Base-by-base conservation (phyloP, 1,140 invertebrate species). In the Hycleus phaleratus region DNA sequence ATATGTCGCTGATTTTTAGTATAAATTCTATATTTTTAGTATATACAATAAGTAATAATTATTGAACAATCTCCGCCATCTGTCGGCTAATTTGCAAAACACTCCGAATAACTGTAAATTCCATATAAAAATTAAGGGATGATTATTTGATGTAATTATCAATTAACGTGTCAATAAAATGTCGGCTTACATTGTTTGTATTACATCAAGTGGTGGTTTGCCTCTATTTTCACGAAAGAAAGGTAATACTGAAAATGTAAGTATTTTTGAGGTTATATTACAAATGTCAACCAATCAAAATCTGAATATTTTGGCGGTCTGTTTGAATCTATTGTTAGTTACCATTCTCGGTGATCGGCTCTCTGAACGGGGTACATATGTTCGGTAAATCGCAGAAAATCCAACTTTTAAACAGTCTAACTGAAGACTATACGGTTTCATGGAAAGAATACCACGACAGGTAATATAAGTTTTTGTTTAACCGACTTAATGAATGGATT, bases 321-420 rank as follows among this genome's bases (percentile, higher is more conserved):
- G 7, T 32, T 32, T 3, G 2, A 32, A 32, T 32, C 1, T 7
- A 49, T 81, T 79, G 18, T 24, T 66, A 91, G 87, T 75, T 91
- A 57, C 84, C 86, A 4, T 91, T 90, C 73, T 86, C 87, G 24
- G 81, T 85, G 48, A 81, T 89, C 56, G 88, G 87, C n/a, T 87
- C 87, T 2, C 67, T 91, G 18, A 90, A 90, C 78, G 88, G 87
- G 4, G 83, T 91, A n/a, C 87, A 90, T 61, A 87, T 91, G 81
- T 91, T 89, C 75, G 80, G 86, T 1, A 86, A 85, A 68, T 84
- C 83, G 3, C 83, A 88, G 52, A 80, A 82, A 40, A 78, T 87
- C 40, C 75, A 81, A 62, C 69, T 92, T 4, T 68, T 85, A 38
- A 80, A 79, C 24, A 86, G 86, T 0, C 71, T 81, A 46, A 84